Conservation (phyloP, 2,113 vertebrate species). For the Oxyruncus cristatus region DNA sequence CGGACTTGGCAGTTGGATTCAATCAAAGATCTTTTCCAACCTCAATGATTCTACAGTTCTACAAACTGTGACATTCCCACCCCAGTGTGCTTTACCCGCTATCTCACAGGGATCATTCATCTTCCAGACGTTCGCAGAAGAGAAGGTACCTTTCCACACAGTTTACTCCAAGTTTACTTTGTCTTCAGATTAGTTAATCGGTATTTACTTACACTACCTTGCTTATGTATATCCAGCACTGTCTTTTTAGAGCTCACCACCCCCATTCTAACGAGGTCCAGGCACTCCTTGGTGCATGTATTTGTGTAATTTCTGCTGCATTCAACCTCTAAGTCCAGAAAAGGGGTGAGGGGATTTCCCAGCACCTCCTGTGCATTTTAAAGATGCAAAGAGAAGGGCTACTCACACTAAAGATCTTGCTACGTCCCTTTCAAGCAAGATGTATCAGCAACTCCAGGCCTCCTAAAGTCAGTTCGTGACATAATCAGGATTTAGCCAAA, state of each 20-base stretch:
- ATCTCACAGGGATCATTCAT: not conserved
- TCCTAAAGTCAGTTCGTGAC: not conserved
- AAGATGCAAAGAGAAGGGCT: not conserved
- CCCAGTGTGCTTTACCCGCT: accelerated
- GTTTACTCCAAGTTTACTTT: not conserved
- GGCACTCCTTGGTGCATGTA: not conserved
- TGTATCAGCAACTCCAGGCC: not conserved
- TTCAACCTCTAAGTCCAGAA: not conserved
- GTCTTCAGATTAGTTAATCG: not conserved
- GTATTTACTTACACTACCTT: not conserved
- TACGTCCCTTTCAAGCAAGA: not conserved
- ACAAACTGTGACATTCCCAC: not conserved
- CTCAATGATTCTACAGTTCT: not conserved
- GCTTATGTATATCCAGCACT: not conserved
- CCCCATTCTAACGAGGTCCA: not conserved
- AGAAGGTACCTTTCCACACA: not conserved
- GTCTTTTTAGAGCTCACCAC: not conserved
- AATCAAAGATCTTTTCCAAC: not conserved
- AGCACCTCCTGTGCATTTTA: not conserved
- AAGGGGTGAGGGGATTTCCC: not conserved
- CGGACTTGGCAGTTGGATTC: not conserved
- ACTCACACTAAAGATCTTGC: not conserved
- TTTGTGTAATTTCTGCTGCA: not conserved
- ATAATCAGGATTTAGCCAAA: not conserved
- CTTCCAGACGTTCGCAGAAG: not conserved